A percentile compares a stretch with the other conserved stretches of the same genome.
phyloP scores from a whole-genome alignment of 2,797 vertebrate genomes.

The Acipenser ruthenus region DNA sequence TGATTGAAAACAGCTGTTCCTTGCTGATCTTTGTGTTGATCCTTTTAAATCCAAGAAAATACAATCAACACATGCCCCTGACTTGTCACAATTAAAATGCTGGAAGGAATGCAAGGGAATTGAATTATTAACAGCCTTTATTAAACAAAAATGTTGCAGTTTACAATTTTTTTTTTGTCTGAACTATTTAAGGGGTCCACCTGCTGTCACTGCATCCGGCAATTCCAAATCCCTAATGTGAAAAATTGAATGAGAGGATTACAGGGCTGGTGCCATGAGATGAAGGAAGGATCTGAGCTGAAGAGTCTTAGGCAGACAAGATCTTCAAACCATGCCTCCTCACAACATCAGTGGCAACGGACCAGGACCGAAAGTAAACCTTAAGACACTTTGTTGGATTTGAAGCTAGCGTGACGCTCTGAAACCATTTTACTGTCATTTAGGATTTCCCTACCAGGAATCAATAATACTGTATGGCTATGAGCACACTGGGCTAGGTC shows the following conservation, averaged over 20 bases:
- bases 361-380: slow-evolving; percentile 35
- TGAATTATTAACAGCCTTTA: not conserved
- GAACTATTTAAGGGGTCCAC: not conserved
- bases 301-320: slow-evolving; percentile 24
- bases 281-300: slow-evolving; percentile 33
- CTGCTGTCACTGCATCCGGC: not conserved
- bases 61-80: not conserved
- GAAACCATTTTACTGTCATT: not conserved
- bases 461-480: slow-evolving; percentile 17
- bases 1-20: slow-evolving; percentile 11
- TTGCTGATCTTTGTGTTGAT: not conserved
- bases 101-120: not conserved
- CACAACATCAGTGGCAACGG: not conserved
- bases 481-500: slow-evolving; percentile 15
- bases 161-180: slow-evolving; percentile 6
- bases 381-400: slow-evolving; percentile 13
- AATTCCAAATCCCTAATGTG: slow-evolving; percentile 9
- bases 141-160: slow-evolving; percentile 2
- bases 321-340: slow-evolving; percentile 24
- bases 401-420: not conserved
- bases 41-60: not conserved
- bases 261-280: slow-evolving; percentile 40
- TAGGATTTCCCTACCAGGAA: slow-evolving; percentile 1
- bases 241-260: slow-evolving; percentile 33
- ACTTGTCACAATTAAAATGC: slow-evolving; percentile 5